Conservation (phyloP, 2,797 vertebrate genomes). For the Acrossocheilus wenchowensis region DNA sequence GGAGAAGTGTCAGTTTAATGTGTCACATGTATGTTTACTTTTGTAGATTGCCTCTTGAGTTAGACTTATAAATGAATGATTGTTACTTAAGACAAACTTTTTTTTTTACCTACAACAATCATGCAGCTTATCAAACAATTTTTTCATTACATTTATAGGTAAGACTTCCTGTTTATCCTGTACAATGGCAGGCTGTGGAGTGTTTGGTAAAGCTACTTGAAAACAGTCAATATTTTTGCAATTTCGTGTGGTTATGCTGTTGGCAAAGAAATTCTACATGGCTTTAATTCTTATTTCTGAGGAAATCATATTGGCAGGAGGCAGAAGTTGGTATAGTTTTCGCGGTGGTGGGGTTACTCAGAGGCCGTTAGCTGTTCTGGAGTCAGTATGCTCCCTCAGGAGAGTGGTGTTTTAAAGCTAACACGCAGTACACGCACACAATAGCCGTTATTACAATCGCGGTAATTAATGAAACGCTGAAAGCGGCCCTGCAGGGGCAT, state of each 20-base stretch:
- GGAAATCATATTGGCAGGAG: slow-evolving; percentile 25
- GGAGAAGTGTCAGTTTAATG: background rate
- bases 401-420: slow-evolving; percentile 62
- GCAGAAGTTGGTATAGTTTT: slow-evolving; percentile 23
- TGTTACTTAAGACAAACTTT: background rate
- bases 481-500: slow-evolving; percentile 78
- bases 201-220: background rate
- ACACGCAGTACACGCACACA: slow-evolving; percentile 65
- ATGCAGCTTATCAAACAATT: background rate
- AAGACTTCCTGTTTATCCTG: background rate
- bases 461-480: slow-evolving; percentile 83
- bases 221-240: background rate
- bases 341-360: slow-evolving; percentile 37
- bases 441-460: slow-evolving; percentile 75
- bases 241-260: background rate
- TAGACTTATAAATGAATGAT: background rate
- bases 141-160: background rate
- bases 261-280: background rate
- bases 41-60: background rate
- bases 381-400: slow-evolving; percentile 60
- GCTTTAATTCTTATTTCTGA: slow-evolving; percentile 29
- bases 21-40: background rate
- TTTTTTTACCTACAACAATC: background rate
- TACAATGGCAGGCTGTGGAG: background rate
- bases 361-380: slow-evolving; percentile 49